These are phyloP conservation scores for Falcaria lacertinaria DNA, from an alignment of 2,888 invertebrate genomes.

Conservation along the genomic window DNA sequence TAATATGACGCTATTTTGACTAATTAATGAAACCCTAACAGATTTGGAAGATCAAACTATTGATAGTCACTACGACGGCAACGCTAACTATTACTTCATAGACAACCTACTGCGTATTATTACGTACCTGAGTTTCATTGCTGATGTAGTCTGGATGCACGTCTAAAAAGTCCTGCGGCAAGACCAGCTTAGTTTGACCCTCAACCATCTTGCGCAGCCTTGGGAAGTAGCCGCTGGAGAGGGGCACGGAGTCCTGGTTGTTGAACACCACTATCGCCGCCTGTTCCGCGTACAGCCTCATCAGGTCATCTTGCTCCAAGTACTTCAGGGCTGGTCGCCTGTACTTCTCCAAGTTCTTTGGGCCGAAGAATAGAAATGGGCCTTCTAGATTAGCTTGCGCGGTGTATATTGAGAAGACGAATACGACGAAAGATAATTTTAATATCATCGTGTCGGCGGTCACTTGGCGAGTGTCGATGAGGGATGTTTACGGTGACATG, in stretches of 20 bases:
- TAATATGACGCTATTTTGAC: too few species aligned
- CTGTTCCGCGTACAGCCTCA: slow-evolving; percentile 77
- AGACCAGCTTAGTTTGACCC: slow-evolving; percentile 67
- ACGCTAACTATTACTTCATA: too few species aligned
- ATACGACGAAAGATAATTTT: slow-evolving; percentile 16
- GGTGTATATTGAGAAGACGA: slow-evolving; percentile 23
- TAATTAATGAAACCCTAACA: too few species aligned
- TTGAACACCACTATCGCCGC: slow-evolving; percentile 81
- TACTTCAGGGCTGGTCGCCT: slow-evolving; percentile 73
- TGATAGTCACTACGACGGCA: too few species aligned
- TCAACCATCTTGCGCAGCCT: slow-evolving; percentile 77
- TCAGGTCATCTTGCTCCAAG: slow-evolving; percentile 76
- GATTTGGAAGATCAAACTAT: too few species aligned
- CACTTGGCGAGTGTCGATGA: background rate
- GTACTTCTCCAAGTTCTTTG: slow-evolving; percentile 65
- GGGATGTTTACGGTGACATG: background rate
- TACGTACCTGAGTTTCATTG: slow-evolving; percentile 78
- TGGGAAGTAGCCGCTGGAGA: slow-evolving; percentile 77
- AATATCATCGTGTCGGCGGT: slow-evolving; percentile 3
- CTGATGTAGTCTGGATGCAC: slow-evolving; percentile 81
- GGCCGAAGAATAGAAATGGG: slow-evolving; percentile 81
- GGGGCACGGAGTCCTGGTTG: slow-evolving; percentile 76
- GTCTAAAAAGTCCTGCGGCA: slow-evolving; percentile 78
- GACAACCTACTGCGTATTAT: too few species aligned
- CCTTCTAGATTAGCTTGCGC: slow-evolving; percentile 74